Evolutionary conservation across 92 coral and sea anemone genomes (phyloP).

Genomic region (Isaurus tuberculatus): DNA sequence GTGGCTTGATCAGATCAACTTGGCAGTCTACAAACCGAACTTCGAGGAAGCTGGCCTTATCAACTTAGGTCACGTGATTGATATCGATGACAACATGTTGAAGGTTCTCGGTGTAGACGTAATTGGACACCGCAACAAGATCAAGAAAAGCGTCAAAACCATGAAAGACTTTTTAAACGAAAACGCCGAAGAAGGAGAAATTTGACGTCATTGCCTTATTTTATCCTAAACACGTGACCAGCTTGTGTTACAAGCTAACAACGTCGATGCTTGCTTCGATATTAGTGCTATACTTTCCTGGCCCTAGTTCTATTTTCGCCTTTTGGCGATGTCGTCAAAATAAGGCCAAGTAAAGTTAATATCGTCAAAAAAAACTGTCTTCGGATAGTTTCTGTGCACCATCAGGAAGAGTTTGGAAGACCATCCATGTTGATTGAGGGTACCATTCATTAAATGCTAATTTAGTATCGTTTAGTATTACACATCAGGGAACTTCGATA

Average conservation of each 20-base stretch:
- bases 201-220: not conserved
- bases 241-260: not conserved
- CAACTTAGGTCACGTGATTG: constrained; percentile 47
- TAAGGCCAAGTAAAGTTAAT: too few species aligned
- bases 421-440: too few species aligned
- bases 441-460: too few species aligned
- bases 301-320: too few species aligned
- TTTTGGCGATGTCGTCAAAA: too few species aligned
- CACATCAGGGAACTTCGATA: too few species aligned
- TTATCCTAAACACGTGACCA: not conserved
- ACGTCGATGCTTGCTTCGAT: constrained; percentile 12
- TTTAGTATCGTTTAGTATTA: too few species aligned
- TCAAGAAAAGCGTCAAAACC: constrained; percentile 23
- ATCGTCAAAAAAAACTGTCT: too few species aligned
- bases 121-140: constrained; percentile 41
- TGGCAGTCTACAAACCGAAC: constrained; percentile 29
- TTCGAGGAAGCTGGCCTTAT: constrained; percentile 31
- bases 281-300: not conserved
- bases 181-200: constrained; percentile 45
- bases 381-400: too few species aligned
- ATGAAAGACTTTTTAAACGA: constrained; percentile 39
- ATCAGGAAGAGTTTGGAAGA: too few species aligned
- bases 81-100: constrained; percentile 22
- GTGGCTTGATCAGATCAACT: constrained; percentile 33
- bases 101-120: constrained; percentile 35